Evolutionary conservation across 2,797 vertebrate species (phyloP), one percentile per base, ranked within the genome.

Genomic region (Amblyopsis hoosieri): DNA sequence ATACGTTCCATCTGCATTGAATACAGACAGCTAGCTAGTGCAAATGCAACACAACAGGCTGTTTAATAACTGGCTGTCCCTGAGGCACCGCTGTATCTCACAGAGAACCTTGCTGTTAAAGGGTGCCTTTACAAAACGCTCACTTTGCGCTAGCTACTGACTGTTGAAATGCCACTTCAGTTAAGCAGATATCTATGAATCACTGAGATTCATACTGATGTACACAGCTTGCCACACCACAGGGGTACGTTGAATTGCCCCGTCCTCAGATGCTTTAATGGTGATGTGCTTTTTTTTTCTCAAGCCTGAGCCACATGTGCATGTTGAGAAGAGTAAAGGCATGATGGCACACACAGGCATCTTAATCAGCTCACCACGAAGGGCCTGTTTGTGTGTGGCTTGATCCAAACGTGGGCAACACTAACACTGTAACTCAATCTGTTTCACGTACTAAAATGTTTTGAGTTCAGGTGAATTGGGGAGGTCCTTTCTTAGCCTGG

Each of bases 1-100:
- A 88, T 86, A 80, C 74, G 71, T 60, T 80, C 72, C 89, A 90
- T 90, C 76, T 80, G 85, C 88, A 89, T 89, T 75, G 48, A 76
- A 64, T 61, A 73, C 79, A 86, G 75, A 62, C 80, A 85, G 82
- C 64, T 76, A 87, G 80, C 83, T 82, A 80, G 83, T 0, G 70
- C 76, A 84, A 79, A 42, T 46, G 65, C 15, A 59, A 59, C 66
- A 72, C 0, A 47, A 71, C 0, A 47, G 71, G 57, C 63, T 60
- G 54, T 75, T 67, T 73, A 69, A 62, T 62, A 76, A 71, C 68
- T 74, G 74, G 75, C 68, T 67, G 71, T 69, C 72, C 70, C 66
- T 17, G 23, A 80, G 66, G 59, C 66, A 15, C 52, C 53, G 57
- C 7, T 37, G 56, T 33, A 60, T 67, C 56, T 50, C 69, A 78